Evolutionary conservation across 1,140 invertebrate genomes (phyloP).

Genomic region (Trichogramma pretiosum): DNA sequence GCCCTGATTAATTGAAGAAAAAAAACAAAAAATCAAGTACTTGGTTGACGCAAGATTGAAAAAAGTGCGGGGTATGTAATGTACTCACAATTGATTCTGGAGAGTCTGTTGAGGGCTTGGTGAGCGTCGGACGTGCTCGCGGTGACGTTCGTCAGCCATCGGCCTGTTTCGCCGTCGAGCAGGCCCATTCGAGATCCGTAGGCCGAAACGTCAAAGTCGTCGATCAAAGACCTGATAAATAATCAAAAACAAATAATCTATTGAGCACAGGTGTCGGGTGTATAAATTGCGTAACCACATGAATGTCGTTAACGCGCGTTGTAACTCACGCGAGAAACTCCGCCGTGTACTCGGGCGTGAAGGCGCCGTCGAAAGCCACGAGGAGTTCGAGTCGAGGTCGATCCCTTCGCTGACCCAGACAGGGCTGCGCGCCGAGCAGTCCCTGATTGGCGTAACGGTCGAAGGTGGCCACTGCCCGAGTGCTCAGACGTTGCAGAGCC

Average conservation of each 20-base stretch:
- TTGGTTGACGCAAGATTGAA: no score
- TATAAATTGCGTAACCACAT: neutral
- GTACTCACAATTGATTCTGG: conserved; percentile 1
- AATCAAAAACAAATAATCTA: neutral
- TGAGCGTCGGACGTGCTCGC: conserved; percentile 25
- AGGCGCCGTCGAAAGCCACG: conserved; percentile 46
- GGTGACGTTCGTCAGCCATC: conserved; percentile 48
- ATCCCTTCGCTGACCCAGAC: conserved; percentile 23
- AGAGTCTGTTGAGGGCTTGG: conserved; percentile 15
- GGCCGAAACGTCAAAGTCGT: conserved; percentile 46
- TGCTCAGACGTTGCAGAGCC: conserved; percentile 21
- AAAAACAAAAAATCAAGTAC: no score
- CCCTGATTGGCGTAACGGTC: conserved; percentile 22
- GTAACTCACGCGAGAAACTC: conserved; percentile 49
- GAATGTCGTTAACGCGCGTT: neutral
- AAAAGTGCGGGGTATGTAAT: no score
- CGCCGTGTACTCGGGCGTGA: conserved; percentile 45
- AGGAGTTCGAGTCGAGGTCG: conserved; percentile 41
- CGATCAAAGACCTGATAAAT: conserved; percentile 33
- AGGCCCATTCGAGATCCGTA: conserved; percentile 49
- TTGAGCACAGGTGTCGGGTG: neutral
- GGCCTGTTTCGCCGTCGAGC: conserved; percentile 49
- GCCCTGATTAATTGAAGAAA: no score
- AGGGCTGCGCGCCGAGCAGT: conserved; percentile 30
- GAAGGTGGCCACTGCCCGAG: conserved; percentile 23